Evolutionary conservation across 2,797 vertebrate species (phyloP).

Genomic region (Lepus oiostolus): DNA sequence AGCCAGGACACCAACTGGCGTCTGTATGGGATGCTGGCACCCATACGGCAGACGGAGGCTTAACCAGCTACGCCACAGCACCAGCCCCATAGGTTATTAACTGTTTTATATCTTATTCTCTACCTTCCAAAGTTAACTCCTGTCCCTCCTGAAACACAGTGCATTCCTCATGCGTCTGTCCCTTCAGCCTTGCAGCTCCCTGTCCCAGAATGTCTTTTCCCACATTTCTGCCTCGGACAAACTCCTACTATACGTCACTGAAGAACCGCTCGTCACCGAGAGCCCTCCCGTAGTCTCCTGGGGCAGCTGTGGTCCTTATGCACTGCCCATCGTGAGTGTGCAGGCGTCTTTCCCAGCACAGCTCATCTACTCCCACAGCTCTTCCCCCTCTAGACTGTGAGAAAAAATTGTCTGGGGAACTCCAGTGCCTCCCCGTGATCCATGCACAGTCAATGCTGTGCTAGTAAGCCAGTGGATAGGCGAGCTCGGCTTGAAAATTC

Average conservation of each 20-base stretch:
- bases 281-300: background rate
- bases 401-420: background rate
- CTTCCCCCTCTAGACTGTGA: background rate
- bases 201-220: background rate
- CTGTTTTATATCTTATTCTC: background rate
- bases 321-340: too few relatives aligned
- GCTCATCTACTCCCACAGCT: fast-evolving
- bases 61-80: too few relatives aligned
- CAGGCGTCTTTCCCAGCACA: background rate
- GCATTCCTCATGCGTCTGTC: background rate
- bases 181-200: background rate
- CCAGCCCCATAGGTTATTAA: too few relatives aligned
- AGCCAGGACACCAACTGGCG: too few relatives aligned
- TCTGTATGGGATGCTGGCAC: too few relatives aligned
- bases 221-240: background rate
- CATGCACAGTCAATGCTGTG: background rate
- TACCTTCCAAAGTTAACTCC: background rate
- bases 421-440: background rate
- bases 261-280: too few relatives aligned
- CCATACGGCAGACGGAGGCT: too few relatives aligned
- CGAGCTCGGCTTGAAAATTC: background rate
- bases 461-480: background rate
- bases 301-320: background rate
- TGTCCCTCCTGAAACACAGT: background rate
- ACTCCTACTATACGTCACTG: background rate